These are phyloP conservation scores for Tragopan temminckii DNA, from an alignment of 2,797 vertebrate species.

Conservation along the genomic window DNA sequence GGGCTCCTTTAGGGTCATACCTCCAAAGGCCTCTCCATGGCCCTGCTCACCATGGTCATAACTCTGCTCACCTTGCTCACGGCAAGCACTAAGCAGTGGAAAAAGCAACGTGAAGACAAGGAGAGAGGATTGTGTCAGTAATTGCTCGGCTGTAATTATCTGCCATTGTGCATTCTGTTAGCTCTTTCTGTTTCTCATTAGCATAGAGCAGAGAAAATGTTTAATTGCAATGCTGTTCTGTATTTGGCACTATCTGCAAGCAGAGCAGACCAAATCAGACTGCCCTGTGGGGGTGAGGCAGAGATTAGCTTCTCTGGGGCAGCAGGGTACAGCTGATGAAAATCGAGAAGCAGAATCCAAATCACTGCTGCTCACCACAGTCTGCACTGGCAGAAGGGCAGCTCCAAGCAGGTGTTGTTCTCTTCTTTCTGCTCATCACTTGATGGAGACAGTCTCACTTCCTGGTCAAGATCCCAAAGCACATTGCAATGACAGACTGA, in stretches of 20 bases:
- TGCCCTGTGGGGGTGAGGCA: neutral
- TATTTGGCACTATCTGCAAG: neutral
- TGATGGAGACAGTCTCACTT: constrained; percentile 38
- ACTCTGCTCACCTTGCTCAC: fast-evolving
- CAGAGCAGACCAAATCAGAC: neutral
- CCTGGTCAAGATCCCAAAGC: neutral
- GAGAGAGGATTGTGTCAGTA: neutral
- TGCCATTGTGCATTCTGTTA: neutral
- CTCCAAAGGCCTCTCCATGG: neutral
- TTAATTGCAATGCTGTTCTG: neutral
- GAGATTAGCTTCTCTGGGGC: neutral
- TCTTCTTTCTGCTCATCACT: neutral
- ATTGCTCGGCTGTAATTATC: constrained; percentile 12
- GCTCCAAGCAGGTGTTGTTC: neutral
- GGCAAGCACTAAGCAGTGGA: neutral
- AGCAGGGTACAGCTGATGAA: neutral
- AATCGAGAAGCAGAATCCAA: neutral
- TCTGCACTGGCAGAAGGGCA: fast-evolving
- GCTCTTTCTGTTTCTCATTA: constrained; percentile 22
- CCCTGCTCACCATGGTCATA: neutral
- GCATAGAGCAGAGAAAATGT: neutral
- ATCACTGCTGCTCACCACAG: fast-evolving
- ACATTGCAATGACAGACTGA: fast-evolving
- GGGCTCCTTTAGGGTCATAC: neutral
- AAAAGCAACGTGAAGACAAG: neutral